Evolutionary conservation across 2,797 vertebrate genomes (phyloP).

Genomic region (Myripristis jacobus): DNA sequence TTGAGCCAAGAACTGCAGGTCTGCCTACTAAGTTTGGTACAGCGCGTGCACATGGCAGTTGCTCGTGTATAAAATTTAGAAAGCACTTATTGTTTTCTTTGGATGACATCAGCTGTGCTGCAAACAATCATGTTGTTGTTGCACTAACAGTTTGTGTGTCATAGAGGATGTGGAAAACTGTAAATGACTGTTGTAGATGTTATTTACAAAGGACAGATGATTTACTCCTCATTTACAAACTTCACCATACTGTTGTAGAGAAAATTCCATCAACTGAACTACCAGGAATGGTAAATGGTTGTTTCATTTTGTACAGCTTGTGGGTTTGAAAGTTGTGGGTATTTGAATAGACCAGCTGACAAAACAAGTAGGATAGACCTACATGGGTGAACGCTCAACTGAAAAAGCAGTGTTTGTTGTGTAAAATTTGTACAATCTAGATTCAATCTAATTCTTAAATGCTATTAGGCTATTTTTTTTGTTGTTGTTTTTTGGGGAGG

Average conservation of each 20-base stretch:
- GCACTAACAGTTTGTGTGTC: constrained; percentile 2
- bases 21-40: not conserved
- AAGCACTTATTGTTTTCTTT: constrained; percentile 12
- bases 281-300: not conserved
- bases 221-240: not conserved
- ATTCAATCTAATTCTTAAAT: not conserved
- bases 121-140: not conserved
- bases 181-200: not conserved
- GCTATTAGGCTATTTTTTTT: not conserved
- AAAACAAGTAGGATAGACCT: constrained; percentile 10
- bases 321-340: constrained; percentile 2
- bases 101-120: constrained; percentile 10
- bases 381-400: constrained; percentile 7
- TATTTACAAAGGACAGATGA: not conserved
- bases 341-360: constrained; percentile 13
- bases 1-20: not conserved
- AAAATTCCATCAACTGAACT: not conserved
- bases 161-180: constrained; percentile 6
- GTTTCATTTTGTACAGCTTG: not conserved
- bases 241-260: not conserved
- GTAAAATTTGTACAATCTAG: too few relatives aligned
- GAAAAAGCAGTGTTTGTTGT: not conserved
- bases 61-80: not conserved
- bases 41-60: not conserved
- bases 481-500: too few relatives aligned